Conservation (phyloP, 2,888 invertebrate genomes). For the Pocota personata region DNA sequence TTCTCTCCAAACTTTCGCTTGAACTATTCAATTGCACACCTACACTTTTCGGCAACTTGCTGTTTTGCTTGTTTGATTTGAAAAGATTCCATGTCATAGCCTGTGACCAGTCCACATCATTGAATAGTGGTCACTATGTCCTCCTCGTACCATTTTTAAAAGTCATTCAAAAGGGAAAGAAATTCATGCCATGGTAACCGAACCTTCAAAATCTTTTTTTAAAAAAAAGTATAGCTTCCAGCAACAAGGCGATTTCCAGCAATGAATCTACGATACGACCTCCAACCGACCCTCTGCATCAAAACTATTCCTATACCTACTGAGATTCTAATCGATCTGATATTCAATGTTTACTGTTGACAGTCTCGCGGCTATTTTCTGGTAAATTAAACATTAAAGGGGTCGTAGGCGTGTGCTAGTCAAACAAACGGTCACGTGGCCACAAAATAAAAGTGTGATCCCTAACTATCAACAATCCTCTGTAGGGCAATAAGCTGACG, state of each 20-base stretch:
- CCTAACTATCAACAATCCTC: conserved; percentile 17
- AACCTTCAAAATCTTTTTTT: too few species aligned
- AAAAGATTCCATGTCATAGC: too few species aligned
- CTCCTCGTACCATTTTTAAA: too few species aligned
- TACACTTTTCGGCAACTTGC: too few species aligned
- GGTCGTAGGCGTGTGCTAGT: conserved; percentile 67
- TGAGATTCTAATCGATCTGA: conserved; percentile 42
- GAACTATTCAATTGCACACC: too few species aligned
- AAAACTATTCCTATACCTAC: neutral
- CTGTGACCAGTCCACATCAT: too few species aligned
- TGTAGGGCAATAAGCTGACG: conserved; percentile 18
- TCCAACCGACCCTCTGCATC: neutral
- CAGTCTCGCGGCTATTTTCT: conserved; percentile 78
- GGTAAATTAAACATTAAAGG: conserved; percentile 77
- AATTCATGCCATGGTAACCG: too few species aligned
- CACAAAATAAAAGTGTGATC: conserved; percentile 51
- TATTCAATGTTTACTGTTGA: conserved; percentile 75
- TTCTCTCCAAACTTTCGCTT: too few species aligned
- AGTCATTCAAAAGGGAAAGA: too few species aligned
- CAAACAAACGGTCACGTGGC: conserved; percentile 71
- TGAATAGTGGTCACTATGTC: too few species aligned
- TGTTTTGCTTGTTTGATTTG: too few species aligned
- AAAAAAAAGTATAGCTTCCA: neutral
- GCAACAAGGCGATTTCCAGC: neutral
- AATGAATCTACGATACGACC: neutral